phyloP scores from a whole-genome alignment of 2,113 vertebrate species.

The Picathartes gymnocephalus region DNA sequence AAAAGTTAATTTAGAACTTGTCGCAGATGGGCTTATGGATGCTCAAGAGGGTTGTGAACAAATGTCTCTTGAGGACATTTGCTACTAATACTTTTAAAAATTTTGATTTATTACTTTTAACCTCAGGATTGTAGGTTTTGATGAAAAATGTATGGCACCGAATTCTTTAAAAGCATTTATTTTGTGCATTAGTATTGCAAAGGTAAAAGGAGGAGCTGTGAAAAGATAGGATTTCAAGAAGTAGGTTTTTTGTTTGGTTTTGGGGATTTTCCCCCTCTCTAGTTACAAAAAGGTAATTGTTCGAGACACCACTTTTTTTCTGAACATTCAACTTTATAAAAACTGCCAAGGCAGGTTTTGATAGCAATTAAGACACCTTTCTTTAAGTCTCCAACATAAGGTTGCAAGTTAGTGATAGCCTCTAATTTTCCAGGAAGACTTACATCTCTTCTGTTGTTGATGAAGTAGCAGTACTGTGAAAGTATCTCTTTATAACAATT shows the following conservation, averaged over 20 bases:
- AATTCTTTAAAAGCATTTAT: neutral
- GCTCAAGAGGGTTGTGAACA: neutral
- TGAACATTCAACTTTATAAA: neutral
- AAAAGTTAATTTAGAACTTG: neutral
- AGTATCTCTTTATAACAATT: neutral
- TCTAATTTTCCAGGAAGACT: neutral
- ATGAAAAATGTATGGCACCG: neutral
- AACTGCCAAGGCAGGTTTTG: neutral
- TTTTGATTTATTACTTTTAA: neutral
- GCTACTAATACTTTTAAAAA: neutral
- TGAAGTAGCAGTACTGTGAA: neutral
- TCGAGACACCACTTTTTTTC: neutral
- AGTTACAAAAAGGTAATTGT: neutral
- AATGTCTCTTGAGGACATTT: neutral
- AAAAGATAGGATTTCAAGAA: neutral
- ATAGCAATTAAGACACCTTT: neutral
- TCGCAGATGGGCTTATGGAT: neutral
- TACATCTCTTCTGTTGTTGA: neutral
- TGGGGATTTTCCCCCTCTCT: fast-evolving
- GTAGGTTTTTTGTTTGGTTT: neutral
- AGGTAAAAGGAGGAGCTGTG: neutral
- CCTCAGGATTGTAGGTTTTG: neutral
- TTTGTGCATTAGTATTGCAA: neutral
- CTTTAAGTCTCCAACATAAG: neutral
- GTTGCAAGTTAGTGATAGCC: neutral